These are phyloP conservation scores for Chelon auratus DNA, from an alignment of 2,797 vertebrate genomes.

Conservation along the genomic window DNA sequence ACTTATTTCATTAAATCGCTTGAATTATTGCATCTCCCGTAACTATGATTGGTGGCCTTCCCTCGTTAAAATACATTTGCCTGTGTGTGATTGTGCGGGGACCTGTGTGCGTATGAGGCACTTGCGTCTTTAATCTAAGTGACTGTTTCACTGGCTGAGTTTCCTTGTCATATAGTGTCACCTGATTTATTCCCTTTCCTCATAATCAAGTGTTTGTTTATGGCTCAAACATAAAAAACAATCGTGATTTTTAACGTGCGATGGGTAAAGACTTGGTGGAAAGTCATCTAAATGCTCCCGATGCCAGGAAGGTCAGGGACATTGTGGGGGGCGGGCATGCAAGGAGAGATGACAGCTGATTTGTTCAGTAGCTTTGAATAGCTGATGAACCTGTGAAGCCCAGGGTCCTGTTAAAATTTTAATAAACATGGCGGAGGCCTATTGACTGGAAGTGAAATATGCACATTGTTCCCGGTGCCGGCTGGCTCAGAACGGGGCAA, in stretches of 20 bases:
- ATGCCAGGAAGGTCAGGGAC: slow-evolving; percentile 82
- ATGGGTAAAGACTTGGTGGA: slow-evolving; percentile 81
- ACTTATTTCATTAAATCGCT: slow-evolving; percentile 39
- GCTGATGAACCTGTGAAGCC: slow-evolving; percentile 87
- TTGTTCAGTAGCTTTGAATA: slow-evolving; percentile 85
- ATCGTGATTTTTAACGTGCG: slow-evolving; percentile 83
- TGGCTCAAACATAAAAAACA: slow-evolving; percentile 85
- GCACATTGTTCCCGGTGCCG: slow-evolving; percentile 80
- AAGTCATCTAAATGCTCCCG: slow-evolving; percentile 74
- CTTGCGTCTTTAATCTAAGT: slow-evolving; percentile 82
- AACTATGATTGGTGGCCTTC: slow-evolving; percentile 29
- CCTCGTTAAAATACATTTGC: slow-evolving; percentile 28
- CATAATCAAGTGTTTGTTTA: slow-evolving; percentile 88
- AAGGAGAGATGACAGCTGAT: slow-evolving; percentile 74
- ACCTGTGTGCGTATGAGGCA: slow-evolving; percentile 17
- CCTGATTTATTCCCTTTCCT: slow-evolving; percentile 84
- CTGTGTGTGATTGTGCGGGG: slow-evolving; percentile 24
- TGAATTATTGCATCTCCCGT: slow-evolving; percentile 21
- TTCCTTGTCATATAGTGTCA: slow-evolving; percentile 66
- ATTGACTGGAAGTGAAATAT: slow-evolving; percentile 89
- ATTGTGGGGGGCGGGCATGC: slow-evolving; percentile 15
- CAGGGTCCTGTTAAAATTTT: slow-evolving; percentile 88
- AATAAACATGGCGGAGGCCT: slow-evolving; percentile 88
- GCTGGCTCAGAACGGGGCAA: slow-evolving; percentile 81
- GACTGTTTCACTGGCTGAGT: slow-evolving; percentile 71